These are phyloP conservation scores for Cremastobaeus sp. DNA, from an alignment of 2,888 invertebrate species.

Conservation along the genomic window DNA sequence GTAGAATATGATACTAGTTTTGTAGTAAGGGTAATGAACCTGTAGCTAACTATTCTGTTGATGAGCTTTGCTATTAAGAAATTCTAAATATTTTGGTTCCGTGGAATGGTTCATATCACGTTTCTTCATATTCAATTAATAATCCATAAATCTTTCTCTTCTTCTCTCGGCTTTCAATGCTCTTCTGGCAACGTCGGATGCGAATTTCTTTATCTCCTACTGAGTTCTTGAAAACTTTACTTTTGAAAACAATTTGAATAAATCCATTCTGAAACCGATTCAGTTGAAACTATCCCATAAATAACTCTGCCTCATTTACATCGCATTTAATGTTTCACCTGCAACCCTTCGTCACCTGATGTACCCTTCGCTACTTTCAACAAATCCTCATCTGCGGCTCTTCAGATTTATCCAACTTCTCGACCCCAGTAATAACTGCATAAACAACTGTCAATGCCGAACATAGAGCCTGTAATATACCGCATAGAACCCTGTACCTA, in stretches of 20 bases:
- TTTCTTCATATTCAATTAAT: no score
- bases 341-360: neutral
- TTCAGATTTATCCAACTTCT: conserved; percentile 29
- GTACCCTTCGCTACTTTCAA: no score
- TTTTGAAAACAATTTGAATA: no score
- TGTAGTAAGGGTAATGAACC: conserved; percentile 41
- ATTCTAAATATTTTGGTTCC: no score
- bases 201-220: neutral
- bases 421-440: conserved; percentile 41
- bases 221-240: no score
- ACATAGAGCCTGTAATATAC: conserved; percentile 43
- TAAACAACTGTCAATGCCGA: conserved; percentile 48
- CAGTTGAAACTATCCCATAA: no score
- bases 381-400: neutral
- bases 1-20: conserved; percentile 32
- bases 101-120: no score
- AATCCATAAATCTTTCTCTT: neutral
- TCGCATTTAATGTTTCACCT: neutral
- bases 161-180: no score
- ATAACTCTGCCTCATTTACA: no score
- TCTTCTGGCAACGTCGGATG: no score
- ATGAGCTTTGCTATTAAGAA: conserved; percentile 9
- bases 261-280: no score
- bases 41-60: conserved; percentile 16
- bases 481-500: conserved; percentile 23